These are phyloP conservation scores for Grammomys dolichurus DNA, from an alignment of 2,113 vertebrate species.

Conservation along the genomic window DNA sequence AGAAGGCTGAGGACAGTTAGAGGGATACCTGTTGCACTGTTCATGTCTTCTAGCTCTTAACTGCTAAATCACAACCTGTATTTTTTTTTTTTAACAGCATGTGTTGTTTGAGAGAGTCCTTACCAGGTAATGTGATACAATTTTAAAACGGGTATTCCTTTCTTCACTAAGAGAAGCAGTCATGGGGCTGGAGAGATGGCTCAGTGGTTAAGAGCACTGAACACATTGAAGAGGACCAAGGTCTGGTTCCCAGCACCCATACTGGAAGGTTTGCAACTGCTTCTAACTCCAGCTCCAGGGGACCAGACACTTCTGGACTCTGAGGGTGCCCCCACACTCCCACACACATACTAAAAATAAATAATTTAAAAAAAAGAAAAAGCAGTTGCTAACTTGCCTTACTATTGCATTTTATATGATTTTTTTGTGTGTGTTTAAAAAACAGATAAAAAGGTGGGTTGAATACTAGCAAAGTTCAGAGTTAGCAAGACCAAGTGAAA, in stretches of 20 bases:
- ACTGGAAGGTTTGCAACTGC: background rate
- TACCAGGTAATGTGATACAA: background rate
- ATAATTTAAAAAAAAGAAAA: background rate
- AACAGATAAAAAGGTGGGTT: background rate
- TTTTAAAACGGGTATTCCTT: background rate
- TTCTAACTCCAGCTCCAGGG: background rate
- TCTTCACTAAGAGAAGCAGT: background rate
- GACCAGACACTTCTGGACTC: background rate
- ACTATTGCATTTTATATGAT: background rate
- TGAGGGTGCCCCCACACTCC: background rate
- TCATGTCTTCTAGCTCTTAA: background rate
- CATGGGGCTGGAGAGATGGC: background rate
- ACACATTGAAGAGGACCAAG: background rate
- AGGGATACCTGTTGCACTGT: background rate
- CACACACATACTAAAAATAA: background rate
- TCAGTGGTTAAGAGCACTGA: background rate
- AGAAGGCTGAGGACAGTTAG: background rate
- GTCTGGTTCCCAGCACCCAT: background rate
- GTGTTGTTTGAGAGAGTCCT: background rate
- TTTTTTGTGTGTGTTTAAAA: slow-evolving; percentile 5
- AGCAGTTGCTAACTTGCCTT: background rate
- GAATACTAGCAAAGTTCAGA: background rate
- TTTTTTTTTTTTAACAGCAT: background rate
- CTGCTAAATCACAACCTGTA: background rate
- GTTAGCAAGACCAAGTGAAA: background rate